Evolutionary conservation across 2,888 invertebrate genomes (phyloP).

Genomic region (Leucoma salicis): DNA sequence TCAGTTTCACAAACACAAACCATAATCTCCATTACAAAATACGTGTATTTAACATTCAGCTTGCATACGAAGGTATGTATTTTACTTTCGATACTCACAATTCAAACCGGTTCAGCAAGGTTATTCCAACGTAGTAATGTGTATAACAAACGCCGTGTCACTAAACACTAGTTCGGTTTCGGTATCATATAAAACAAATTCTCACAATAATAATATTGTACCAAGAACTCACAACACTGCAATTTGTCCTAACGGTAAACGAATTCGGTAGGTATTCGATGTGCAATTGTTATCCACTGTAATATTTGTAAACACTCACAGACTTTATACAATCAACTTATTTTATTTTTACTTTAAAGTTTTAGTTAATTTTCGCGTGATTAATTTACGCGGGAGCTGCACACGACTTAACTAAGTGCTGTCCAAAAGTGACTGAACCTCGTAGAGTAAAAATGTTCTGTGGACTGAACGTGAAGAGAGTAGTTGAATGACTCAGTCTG

Average conservation of each 20-base stretch:
- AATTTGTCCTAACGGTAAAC: slow-evolving; percentile 27
- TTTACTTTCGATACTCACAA: slow-evolving; percentile 61
- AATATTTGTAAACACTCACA: neutral
- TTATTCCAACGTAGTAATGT: slow-evolving; percentile 12
- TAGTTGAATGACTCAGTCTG: neutral
- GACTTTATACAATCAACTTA: neutral
- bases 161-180: slow-evolving; percentile 33
- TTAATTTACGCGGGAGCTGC: slow-evolving; percentile 4
- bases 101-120: slow-evolving; percentile 46
- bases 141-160: slow-evolving; percentile 26
- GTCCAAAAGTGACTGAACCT: slow-evolving; percentile 22
- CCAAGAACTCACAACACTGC: slow-evolving; percentile 27
- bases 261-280: neutral
- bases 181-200: slow-evolving; percentile 35
- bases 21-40: no score
- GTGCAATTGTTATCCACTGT: neutral
- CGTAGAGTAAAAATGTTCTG: no score
- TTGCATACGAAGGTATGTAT: slow-evolving; percentile 27
- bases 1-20: no score
- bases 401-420: slow-evolving; percentile 1
- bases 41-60: slow-evolving; percentile 29
- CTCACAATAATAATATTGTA: slow-evolving; percentile 36
- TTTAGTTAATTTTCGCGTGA: slow-evolving; percentile 5
- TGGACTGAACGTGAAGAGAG: no score
- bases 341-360: neutral